phyloP scores from a whole-genome alignment of 1,140 invertebrate genomes.

The Drosophila kohkoa region DNA sequence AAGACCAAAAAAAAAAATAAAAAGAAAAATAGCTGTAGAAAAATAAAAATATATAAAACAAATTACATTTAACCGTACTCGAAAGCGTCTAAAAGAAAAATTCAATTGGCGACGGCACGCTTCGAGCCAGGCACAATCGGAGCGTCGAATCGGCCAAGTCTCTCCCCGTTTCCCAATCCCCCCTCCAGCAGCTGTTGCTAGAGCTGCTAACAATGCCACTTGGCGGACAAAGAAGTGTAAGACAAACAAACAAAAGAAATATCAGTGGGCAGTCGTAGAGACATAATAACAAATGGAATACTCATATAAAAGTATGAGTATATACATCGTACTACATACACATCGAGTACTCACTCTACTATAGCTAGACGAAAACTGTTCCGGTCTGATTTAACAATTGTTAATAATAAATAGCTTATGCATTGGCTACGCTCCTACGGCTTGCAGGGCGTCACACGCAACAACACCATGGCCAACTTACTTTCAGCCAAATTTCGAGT shows the following conservation, averaged over 20 bases:
- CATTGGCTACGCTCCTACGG: conserved; percentile 60
- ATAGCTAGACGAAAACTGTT: conserved; percentile 66
- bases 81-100: conserved; percentile 59
- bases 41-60: conserved; percentile 64
- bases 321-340: conserved; percentile 19
- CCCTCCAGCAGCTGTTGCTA: conserved; percentile 5
- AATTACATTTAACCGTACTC: conserved; percentile 74
- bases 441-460: conserved; percentile 49
- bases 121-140: conserved; percentile 36
- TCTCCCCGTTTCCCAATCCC: background rate
- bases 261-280: conserved; percentile 55
- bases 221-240: conserved; percentile 53
- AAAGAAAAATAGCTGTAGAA: conserved; percentile 20
- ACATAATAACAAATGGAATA: conserved; percentile 31
- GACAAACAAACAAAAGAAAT: conserved; percentile 49
- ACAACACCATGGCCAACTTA: conserved; percentile 26
- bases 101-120: conserved; percentile 77
- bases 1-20: conserved; percentile 7
- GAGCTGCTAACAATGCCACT: conserved; percentile 69
- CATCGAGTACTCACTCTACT: conserved; percentile 15
- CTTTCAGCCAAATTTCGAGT: conserved; percentile 47
- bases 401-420: conserved; percentile 78
- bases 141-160: background rate
- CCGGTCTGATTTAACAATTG: conserved; percentile 83
- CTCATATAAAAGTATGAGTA: background rate